Percentiles rank a stretch among this genome's conserved stretches.
Conservation (phyloP, 2,888 invertebrate genomes). For the Drosophila falleni region DNA sequence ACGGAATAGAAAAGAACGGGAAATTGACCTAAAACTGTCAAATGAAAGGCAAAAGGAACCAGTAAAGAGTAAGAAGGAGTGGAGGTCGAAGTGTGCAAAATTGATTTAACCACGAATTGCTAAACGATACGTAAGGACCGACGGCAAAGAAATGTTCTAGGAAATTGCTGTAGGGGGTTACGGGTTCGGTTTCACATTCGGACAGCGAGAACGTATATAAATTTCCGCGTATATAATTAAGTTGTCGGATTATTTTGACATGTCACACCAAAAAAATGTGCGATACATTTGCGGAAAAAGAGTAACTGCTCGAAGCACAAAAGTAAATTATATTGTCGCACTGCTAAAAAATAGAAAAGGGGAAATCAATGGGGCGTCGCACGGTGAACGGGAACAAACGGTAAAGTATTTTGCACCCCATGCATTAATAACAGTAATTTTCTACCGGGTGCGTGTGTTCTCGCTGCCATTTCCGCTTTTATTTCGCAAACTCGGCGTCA, state of each 20-base stretch:
- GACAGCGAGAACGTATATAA: conserved; percentile 44
- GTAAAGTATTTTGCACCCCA: conserved; percentile 69
- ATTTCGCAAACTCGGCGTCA: conserved; percentile 49
- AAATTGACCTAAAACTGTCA: conserved; percentile 73
- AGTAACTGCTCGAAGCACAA: conserved; percentile 43
- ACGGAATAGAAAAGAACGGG: background rate
- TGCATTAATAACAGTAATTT: conserved; percentile 79
- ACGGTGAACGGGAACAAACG: conserved; percentile 31
- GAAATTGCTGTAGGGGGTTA: conserved; percentile 45
- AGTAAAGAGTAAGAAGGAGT: conserved; percentile 4
- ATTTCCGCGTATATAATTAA: conserved; percentile 83
- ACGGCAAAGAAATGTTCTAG: conserved; percentile 55
- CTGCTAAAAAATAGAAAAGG: conserved; percentile 45
- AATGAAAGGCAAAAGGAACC: conserved; percentile 35
- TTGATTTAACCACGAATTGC: conserved; percentile 78
- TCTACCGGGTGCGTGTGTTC: conserved; percentile 57
- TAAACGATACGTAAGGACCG: conserved; percentile 65
- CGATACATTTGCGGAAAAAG: conserved; percentile 60
- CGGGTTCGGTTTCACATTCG: conserved; percentile 23
- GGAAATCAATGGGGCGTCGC: conserved; percentile 52
- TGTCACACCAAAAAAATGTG: conserved; percentile 64
- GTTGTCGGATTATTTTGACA: conserved; percentile 85
- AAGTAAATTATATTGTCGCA: conserved; percentile 71
- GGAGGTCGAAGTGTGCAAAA: conserved; percentile 61
- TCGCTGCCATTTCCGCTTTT: conserved; percentile 43